Percentiles rank a stretch among this genome's conserved stretches.
phyloP scores from a whole-genome alignment of 2,888 invertebrate genomes.

The Allacma fusca region DNA sequence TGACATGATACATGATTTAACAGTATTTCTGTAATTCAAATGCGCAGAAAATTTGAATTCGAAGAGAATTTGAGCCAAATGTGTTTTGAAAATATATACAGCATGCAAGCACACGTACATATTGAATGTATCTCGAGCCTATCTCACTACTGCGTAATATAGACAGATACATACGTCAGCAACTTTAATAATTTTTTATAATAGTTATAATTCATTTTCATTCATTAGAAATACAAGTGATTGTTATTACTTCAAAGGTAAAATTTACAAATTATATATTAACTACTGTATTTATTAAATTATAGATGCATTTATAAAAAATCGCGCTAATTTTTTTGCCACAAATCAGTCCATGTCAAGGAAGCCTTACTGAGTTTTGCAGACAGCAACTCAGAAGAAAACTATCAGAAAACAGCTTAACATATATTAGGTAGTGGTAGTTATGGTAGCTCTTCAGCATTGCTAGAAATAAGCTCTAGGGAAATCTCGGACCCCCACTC shows the following conservation, averaged over 20 bases:
- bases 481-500: slow-evolving; percentile 27
- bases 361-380: not conserved
- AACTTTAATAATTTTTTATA: too few species aligned
- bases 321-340: not conserved
- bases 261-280: not conserved
- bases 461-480: not conserved
- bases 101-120: not conserved
- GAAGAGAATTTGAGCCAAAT: not conserved
- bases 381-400: too few species aligned
- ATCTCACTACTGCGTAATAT: too few species aligned
- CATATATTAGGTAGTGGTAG: too few species aligned
- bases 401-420: too few species aligned
- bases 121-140: too few species aligned
- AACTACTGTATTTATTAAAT: not conserved
- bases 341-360: slow-evolving; percentile 7
- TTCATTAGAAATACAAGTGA: not conserved
- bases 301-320: not conserved
- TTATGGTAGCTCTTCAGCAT: not conserved
- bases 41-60: not conserved
- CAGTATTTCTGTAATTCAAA: not conserved
- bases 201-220: too few species aligned
- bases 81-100: not conserved
- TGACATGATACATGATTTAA: too few species aligned
- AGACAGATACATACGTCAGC: too few species aligned
- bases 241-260: not conserved